Percentiles rank a stretch among this genome's conserved stretches.
These are phyloP conservation scores for Phyllotreta striolata DNA, from an alignment of 2,888 invertebrate genomes.

Conservation along the genomic window DNA sequence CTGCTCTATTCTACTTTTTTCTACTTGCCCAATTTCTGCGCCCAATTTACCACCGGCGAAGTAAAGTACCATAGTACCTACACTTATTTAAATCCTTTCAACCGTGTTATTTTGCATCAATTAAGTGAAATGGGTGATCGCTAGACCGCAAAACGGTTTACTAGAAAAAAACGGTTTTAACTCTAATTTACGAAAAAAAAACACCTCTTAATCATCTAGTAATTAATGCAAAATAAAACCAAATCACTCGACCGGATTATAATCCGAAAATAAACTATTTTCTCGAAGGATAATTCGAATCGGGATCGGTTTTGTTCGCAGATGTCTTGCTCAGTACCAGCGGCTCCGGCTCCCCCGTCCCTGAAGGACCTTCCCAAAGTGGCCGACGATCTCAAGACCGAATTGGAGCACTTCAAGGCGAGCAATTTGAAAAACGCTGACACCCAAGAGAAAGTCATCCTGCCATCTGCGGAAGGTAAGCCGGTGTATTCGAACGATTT, in stretches of 20 bases:
- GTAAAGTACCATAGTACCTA: too few relatives aligned
- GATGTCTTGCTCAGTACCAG: constrained; percentile 60
- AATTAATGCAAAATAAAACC: not conserved
- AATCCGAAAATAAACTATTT: not conserved
- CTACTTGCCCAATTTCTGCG: too few relatives aligned
- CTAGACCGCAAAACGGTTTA: constrained; percentile 7
- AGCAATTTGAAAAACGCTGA: constrained; percentile 87
- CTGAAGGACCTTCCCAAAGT: constrained; percentile 93
- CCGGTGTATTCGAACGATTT: not conserved
- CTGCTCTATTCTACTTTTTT: too few relatives aligned
- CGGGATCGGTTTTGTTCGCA: constrained; percentile 45
- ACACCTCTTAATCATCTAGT: not conserved
- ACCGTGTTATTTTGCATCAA: constrained; percentile 5
- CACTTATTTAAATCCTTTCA: constrained; percentile 2
- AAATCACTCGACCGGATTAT: not conserved
- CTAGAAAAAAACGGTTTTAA: not conserved
- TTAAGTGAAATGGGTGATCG: constrained; percentile 5
- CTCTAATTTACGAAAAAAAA: constrained; percentile 5
- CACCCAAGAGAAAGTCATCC: constrained; percentile 89
- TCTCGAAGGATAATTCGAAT: not conserved
- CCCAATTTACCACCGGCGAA: too few relatives aligned
- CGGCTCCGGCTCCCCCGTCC: constrained; percentile 76
- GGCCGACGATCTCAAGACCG: constrained; percentile 86
- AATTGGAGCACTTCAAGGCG: constrained; percentile 90
- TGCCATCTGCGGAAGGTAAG: constrained; percentile 93